phyloP scores from a whole-genome alignment of 2,113 vertebrate genomes.

The Spermophilus dauricus region DNA sequence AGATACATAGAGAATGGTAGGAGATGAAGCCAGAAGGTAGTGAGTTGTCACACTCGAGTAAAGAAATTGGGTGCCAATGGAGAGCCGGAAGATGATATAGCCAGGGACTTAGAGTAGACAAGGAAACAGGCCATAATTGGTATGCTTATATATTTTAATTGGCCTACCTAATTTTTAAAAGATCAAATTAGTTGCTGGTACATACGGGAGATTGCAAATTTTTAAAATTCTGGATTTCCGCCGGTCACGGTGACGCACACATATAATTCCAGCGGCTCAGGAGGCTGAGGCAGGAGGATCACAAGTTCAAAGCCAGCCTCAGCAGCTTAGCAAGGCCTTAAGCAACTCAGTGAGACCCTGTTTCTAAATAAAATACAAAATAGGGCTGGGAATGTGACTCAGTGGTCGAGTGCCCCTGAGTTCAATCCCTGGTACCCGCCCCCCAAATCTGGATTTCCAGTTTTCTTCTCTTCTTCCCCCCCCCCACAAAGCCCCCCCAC shows the following conservation, averaged over 20 bases:
- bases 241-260: no score
- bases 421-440: no score
- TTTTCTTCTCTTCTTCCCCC: background rate
- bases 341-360: no score
- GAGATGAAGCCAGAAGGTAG: background rate
- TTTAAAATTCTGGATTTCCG: background rate
- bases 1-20: background rate
- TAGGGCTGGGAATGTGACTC: no score
- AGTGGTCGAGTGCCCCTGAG: no score
- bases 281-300: no score
- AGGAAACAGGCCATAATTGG: background rate
- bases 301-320: no score
- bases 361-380: no score
- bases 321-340: no score
- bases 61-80: background rate
- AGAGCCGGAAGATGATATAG: background rate
- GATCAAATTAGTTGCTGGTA: background rate
- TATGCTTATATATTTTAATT: background rate
- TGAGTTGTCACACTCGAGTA: background rate
- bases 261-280: no score
- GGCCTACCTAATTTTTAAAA: background rate
- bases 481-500: background rate
- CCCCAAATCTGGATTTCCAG: background rate
- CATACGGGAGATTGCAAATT: conserved; percentile 6
- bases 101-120: background rate